Percentiles rank a stretch among this genome's conserved stretches.
Conservation (phyloP, 1,140 invertebrate genomes). For the Heliconius eleuchia region DNA sequence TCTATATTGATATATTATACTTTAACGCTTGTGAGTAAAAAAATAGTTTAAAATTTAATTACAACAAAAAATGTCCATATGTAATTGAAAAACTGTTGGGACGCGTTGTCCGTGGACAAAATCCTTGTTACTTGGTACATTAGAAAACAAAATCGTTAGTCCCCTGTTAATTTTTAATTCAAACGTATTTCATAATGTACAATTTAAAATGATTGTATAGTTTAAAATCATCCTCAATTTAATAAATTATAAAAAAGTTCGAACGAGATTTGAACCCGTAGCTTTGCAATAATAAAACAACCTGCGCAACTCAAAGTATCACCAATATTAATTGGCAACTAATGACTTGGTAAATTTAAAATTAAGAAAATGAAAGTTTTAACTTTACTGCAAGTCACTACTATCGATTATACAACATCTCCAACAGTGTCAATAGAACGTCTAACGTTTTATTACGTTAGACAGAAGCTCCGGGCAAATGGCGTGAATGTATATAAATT, state of each 20-base stretch:
- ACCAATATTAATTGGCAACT: not conserved
- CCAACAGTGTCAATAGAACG: not conserved
- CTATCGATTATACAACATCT: not conserved
- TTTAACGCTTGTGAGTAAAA: no score
- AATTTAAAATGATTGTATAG: no score
- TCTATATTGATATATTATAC: no score
- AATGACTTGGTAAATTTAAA: conserved; percentile 11
- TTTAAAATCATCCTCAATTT: no score
- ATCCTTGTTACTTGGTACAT: no score
- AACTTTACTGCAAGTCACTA: conserved; percentile 3
- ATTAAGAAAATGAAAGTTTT: conserved; percentile 3
- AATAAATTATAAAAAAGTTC: not conserved
- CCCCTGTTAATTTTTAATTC: no score
- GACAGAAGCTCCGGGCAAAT: not conserved
- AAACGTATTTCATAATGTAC: no score
- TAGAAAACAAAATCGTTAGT: no score
- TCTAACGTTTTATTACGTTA: not conserved
- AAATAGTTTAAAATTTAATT: no score
- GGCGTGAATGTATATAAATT: not conserved
- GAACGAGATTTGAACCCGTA: not conserved
- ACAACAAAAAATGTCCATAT: no score
- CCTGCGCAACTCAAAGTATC: not conserved
- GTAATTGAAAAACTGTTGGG: no score
- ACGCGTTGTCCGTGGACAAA: no score
- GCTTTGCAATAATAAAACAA: not conserved